Percentiles rank a stretch among this genome's conserved stretches.
Conservation (phyloP, 2,113 vertebrate genomes). For the Chamaetylas fuelleborni region DNA sequence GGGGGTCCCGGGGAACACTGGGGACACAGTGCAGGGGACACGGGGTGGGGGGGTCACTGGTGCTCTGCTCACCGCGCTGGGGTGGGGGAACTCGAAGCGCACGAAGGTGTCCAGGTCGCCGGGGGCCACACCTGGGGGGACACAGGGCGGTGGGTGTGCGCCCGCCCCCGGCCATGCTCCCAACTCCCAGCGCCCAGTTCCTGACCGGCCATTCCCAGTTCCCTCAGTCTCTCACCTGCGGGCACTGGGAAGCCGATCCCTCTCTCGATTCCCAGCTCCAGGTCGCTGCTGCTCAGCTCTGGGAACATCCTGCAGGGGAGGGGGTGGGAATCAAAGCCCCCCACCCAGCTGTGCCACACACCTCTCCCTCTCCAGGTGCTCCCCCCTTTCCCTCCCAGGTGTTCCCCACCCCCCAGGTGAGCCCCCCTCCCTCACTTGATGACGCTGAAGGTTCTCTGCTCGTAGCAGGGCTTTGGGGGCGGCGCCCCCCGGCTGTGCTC, state of each 20-base stretch:
- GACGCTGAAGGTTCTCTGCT: conserved; percentile 86
- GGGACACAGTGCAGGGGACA: neutral
- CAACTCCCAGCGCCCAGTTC: neutral
- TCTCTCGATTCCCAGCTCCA: conserved; percentile 82
- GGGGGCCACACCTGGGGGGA: conserved; percentile 76
- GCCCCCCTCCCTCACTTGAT: conserved; percentile 43
- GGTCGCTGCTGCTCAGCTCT: conserved; percentile 79
- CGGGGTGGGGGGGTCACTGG: neutral
- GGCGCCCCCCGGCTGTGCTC: conserved; percentile 73
- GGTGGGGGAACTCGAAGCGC: conserved; percentile 91
- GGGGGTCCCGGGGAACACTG: neutral
- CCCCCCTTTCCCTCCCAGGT: neutral
- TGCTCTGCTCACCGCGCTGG: conserved; percentile 76
- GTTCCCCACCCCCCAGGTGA: neutral
- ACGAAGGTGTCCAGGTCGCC: conserved; percentile 87
- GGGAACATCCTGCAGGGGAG: conserved; percentile 73
- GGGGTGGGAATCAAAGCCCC: too few relatives aligned
- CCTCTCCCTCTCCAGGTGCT: neutral
- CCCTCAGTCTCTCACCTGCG: conserved; percentile 70
- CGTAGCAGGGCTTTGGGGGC: conserved; percentile 80
- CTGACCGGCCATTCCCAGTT: neutral
- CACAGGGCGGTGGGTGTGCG: too few relatives aligned
- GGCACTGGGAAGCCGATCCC: conserved; percentile 84
- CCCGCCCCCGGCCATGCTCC: neutral
- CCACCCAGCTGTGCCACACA: neutral